Evolutionary conservation across 2,113 vertebrate species (phyloP).

Genomic region (Osmerus mordax): DNA sequence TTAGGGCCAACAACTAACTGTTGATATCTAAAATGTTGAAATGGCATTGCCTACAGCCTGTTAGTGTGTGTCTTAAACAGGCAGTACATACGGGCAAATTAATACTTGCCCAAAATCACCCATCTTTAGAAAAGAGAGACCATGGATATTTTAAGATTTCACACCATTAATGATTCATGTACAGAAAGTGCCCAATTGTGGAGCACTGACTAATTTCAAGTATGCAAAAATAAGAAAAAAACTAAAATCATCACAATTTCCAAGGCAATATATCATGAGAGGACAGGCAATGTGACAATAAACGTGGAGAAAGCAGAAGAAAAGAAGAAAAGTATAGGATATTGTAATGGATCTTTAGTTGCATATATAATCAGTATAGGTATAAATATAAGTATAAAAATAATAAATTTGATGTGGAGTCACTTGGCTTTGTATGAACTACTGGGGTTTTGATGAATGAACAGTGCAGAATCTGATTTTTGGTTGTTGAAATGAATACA

Average conservation of each 20-base stretch:
- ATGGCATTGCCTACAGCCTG: constrained; percentile 26
- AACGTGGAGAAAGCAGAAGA: constrained; percentile 30
- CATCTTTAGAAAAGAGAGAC: constrained; percentile 30
- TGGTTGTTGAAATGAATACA: constrained; percentile 22
- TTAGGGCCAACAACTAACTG: constrained; percentile 8
- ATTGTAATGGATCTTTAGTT: constrained; percentile 52
- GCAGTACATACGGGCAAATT: constrained; percentile 44
- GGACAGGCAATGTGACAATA: constrained; percentile 16
- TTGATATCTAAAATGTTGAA: constrained; percentile 25
- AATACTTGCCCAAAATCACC: constrained; percentile 29
- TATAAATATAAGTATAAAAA: constrained; percentile 46
- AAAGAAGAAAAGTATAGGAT: no score
- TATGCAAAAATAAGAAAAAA: constrained; percentile 34
- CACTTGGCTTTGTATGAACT: constrained; percentile 5
- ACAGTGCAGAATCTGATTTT: constrained; percentile 12
- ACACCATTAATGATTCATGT: constrained; percentile 27
- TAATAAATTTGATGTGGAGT: constrained; percentile 34
- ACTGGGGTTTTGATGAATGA: constrained; percentile 22
- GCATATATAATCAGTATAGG: constrained; percentile 70
- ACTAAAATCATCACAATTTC: constrained; percentile 43
- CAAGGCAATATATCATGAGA: constrained; percentile 57
- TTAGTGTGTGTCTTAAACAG: constrained; percentile 41
- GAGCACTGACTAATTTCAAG: constrained; percentile 56
- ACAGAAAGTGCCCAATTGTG: constrained; percentile 41
- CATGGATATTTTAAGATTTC: constrained; percentile 23